Percentiles rank a stretch among this genome's conserved stretches.
These are phyloP conservation scores for Corvus cornix DNA, from an alignment of 2,113 vertebrate species.

Conservation along the genomic window DNA sequence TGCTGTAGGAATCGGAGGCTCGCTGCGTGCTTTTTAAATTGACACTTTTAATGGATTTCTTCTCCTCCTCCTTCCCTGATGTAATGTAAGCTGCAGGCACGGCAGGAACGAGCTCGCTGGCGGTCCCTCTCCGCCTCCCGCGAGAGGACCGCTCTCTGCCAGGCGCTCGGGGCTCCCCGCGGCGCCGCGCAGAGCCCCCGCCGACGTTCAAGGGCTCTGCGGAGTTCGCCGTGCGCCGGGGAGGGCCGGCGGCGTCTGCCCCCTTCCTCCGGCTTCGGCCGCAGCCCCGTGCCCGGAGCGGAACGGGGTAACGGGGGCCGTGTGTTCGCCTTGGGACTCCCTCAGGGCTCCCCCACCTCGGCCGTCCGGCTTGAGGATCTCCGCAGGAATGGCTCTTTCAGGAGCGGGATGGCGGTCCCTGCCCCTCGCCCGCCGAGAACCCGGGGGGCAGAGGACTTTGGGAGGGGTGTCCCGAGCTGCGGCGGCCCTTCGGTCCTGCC, in stretches of 20 bases:
- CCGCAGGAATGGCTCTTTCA: background rate
- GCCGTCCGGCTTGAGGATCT: too few relatives aligned
- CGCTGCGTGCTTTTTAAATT: background rate
- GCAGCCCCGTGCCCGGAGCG: background rate
- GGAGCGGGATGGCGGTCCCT: background rate
- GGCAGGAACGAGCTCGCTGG: background rate
- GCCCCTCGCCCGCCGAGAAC: too few relatives aligned
- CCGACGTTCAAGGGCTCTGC: background rate
- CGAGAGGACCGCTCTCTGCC: background rate
- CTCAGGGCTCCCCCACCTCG: background rate
- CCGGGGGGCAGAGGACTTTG: background rate
- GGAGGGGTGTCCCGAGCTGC: too few relatives aligned
- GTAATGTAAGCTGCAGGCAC: background rate
- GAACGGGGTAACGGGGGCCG: background rate
- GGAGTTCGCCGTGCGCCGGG: background rate
- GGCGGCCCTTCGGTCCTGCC: background rate
- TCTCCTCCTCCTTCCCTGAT: background rate
- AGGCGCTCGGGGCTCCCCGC: background rate
- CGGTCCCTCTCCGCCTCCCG: background rate
- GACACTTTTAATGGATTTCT: constrained; percentile 1
- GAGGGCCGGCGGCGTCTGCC: background rate
- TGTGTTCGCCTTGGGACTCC: background rate
- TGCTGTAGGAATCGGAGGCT: background rate
- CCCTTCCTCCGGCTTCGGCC: background rate
- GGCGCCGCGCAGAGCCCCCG: background rate